These are phyloP conservation scores for Kryphioiulus occultus DNA, from an alignment of 2,888 invertebrate species.

Conservation along the genomic window DNA sequence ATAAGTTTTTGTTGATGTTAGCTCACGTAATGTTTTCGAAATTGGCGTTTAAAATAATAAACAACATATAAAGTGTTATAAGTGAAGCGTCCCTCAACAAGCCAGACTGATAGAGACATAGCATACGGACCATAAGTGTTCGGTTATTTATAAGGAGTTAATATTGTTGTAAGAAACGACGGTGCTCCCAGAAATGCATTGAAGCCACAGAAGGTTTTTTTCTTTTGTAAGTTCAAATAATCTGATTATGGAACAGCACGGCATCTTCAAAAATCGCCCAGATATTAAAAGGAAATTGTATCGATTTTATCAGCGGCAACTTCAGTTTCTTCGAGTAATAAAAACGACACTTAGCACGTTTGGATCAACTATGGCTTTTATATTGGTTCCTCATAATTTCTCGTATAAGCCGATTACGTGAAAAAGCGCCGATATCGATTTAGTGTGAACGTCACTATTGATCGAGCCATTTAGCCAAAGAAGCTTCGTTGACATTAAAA, in stretches of 20 bases:
- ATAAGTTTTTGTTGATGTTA: no score
- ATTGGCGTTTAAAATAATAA: no score
- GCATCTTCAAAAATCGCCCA: background rate
- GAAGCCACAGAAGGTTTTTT: background rate
- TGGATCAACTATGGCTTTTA: background rate
- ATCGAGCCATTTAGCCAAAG: slow-evolving; percentile 13
- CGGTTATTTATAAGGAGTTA: background rate
- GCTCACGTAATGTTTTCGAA: no score
- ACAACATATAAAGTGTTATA: no score
- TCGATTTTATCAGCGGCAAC: background rate
- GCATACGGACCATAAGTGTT: no score
- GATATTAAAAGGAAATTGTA: background rate
- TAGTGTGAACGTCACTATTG: background rate
- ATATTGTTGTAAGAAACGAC: background rate
- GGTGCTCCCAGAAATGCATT: no score
- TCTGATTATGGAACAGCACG: background rate
- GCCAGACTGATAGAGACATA: no score
- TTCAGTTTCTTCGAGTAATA: background rate
- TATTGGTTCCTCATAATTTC: slow-evolving; percentile 21
- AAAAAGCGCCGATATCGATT: slow-evolving; percentile 35
- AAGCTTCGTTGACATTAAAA: slow-evolving; percentile 10
- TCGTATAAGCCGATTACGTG: slow-evolving; percentile 2
- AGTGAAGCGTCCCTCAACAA: background rate
- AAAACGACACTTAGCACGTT: slow-evolving; percentile 24
- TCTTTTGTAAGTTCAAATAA: background rate